phyloP scores from a whole-genome alignment of 2,113 vertebrate genomes.

The Oophaga pumilio region DNA sequence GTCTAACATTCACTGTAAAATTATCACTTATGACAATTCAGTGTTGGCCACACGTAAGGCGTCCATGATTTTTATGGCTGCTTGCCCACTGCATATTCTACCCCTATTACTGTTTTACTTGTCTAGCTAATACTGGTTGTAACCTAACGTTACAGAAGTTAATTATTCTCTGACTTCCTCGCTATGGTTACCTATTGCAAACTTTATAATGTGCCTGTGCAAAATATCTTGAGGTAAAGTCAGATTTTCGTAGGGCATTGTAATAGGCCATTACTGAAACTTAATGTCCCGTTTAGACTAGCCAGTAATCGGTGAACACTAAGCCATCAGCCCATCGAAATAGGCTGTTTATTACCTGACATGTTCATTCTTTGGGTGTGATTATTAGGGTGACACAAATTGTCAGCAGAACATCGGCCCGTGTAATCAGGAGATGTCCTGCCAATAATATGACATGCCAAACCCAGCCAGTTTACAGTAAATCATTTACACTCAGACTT shows the following conservation, averaged over 20 bases:
- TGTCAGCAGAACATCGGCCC: too few species aligned
- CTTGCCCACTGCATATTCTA: background rate
- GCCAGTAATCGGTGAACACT: too few species aligned
- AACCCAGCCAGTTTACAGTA: too few species aligned
- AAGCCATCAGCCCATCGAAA: too few species aligned
- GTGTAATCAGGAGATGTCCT: too few species aligned
- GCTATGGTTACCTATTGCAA: conserved; percentile 16
- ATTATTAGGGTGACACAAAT: too few species aligned
- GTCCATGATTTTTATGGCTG: background rate
- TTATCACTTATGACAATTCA: background rate
- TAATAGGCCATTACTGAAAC: too few species aligned
- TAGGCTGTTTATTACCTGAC: too few species aligned
- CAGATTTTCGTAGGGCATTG: background rate
- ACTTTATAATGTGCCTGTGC: background rate
- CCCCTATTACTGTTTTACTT: background rate
- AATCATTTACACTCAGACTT: too few species aligned
- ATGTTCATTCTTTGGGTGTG: too few species aligned
- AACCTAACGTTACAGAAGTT: background rate
- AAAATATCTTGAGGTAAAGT: background rate
- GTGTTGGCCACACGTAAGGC: background rate
- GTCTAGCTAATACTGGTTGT: background rate
- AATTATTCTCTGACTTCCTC: conserved; percentile 20
- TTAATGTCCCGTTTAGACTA: too few species aligned
- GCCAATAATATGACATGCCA: too few species aligned
- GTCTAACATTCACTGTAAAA: background rate